These are phyloP conservation scores for Mythimna lalbum DNA, from an alignment of 2,888 invertebrate genomes.

Conservation along the genomic window DNA sequence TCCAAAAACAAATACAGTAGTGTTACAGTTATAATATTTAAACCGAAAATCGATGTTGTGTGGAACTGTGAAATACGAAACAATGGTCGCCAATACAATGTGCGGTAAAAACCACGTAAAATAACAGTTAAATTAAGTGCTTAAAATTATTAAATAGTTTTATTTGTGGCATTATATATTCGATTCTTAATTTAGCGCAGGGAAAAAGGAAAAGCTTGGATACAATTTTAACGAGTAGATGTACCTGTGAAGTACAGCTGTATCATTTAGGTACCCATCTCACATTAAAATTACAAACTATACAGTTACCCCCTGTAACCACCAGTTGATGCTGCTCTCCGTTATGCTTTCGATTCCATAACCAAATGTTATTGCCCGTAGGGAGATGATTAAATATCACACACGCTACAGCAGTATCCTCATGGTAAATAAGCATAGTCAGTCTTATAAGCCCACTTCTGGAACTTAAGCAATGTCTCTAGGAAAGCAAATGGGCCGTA, in stretches of 20 bases:
- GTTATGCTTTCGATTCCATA: neutral
- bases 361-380: neutral
- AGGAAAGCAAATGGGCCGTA: too few relatives aligned
- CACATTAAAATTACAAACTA: too few relatives aligned
- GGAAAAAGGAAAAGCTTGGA: constrained; percentile 1
- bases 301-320: too few relatives aligned
- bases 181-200: too few relatives aligned
- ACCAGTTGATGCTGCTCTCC: too few relatives aligned
- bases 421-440: too few relatives aligned
- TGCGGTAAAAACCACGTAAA: constrained; percentile 22
- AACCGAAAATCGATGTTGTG: constrained; percentile 49
- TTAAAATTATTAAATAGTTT: neutral
- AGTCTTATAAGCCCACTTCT: too few relatives aligned
- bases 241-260: too few relatives aligned
- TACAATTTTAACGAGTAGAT: neutral
- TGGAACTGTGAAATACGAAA: neutral
- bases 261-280: too few relatives aligned
- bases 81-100: constrained; percentile 23
- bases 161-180: neutral
- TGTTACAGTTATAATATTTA: neutral
- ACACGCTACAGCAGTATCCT: neutral
- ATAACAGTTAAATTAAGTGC: constrained; percentile 9
- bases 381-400: neutral
- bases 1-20: constrained; percentile 13
- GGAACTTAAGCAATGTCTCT: too few relatives aligned